Evolutionary conservation across 1,140 invertebrate species (phyloP).

Genomic region (Lysiphlebus fabarum): DNA sequence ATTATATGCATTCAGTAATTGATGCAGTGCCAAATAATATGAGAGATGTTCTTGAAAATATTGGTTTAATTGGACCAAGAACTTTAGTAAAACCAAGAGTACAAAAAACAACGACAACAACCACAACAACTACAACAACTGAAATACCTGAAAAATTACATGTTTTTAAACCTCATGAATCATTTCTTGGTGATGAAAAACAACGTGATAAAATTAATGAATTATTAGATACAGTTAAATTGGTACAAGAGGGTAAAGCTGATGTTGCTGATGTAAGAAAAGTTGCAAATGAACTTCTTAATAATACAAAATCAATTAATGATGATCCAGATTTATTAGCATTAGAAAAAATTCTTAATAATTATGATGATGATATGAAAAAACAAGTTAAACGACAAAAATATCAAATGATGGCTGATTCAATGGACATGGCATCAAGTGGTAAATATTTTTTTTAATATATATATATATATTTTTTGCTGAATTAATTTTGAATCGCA

Average conservation of each 20-base stretch:
- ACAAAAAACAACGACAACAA: constrained; percentile 15
- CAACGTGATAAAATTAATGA: constrained; percentile 51
- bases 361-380: constrained; percentile 45
- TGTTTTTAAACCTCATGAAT: constrained; percentile 54
- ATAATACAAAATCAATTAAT: constrained; percentile 40
- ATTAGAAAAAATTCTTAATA: constrained; percentile 47
- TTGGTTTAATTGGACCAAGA: constrained; percentile 47
- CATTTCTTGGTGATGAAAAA: constrained; percentile 34
- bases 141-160: constrained; percentile 34
- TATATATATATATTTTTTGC: no score
- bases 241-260: constrained; percentile 51
- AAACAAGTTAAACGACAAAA: constrained; percentile 54
- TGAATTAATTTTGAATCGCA: no score
- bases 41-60: constrained; percentile 54
- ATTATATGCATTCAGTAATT: constrained; percentile 36
- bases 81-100: constrained; percentile 11
- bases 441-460: neutral
- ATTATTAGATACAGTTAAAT: constrained; percentile 50
- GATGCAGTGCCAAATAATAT: constrained; percentile 56
- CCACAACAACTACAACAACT: constrained; percentile 11
- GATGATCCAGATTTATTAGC: constrained; percentile 51
- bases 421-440: constrained; percentile 1
- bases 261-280: constrained; percentile 40
- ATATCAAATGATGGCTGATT: constrained; percentile 18
- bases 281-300: constrained; percentile 42